A percentile compares a stretch with the other conserved stretches of the same genome.
Evolutionary conservation across 2,113 vertebrate species (phyloP).

Genomic region (Tragelaphus imberbis): DNA sequence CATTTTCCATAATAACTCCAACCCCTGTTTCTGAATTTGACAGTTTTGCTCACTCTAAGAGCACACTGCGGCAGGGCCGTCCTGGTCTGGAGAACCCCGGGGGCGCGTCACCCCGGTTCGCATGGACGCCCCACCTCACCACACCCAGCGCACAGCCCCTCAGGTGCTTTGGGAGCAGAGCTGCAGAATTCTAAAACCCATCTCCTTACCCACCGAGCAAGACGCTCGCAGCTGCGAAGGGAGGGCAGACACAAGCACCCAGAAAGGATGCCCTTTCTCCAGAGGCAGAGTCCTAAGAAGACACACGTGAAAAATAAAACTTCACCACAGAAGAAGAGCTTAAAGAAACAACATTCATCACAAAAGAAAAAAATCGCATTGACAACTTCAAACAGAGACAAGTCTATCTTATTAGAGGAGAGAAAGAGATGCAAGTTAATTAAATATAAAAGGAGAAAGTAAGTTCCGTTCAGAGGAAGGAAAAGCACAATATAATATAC

Average conservation of each 20-base stretch:
- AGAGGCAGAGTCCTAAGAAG: not conserved
- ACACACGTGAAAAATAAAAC: not conserved
- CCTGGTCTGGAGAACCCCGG: not conserved
- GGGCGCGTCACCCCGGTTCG: rapidly evolving
- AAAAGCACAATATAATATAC: not conserved
- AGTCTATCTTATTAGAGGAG: not conserved
- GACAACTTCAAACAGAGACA: not conserved
- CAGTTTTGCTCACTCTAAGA: not conserved
- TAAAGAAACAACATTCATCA: not conserved
- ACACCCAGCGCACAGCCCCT: not conserved
- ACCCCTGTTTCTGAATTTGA: not conserved
- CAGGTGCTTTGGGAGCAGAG: not conserved
- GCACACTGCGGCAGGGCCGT: not conserved
- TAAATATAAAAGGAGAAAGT: not conserved
- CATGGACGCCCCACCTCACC: not conserved
- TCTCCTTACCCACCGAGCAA: not conserved
- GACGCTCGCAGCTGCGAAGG: not conserved
- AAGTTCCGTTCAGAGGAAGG: not conserved
- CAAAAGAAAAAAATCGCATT: not conserved
- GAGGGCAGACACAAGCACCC: not conserved
- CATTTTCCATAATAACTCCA: not conserved
- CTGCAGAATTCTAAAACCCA: not conserved
- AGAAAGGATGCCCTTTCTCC: not conserved
- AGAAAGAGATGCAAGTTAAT: not conserved
- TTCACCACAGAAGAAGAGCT: not conserved